Evolutionary conservation across 2,888 invertebrate species (phyloP).

Genomic region (Clostera curtula): DNA sequence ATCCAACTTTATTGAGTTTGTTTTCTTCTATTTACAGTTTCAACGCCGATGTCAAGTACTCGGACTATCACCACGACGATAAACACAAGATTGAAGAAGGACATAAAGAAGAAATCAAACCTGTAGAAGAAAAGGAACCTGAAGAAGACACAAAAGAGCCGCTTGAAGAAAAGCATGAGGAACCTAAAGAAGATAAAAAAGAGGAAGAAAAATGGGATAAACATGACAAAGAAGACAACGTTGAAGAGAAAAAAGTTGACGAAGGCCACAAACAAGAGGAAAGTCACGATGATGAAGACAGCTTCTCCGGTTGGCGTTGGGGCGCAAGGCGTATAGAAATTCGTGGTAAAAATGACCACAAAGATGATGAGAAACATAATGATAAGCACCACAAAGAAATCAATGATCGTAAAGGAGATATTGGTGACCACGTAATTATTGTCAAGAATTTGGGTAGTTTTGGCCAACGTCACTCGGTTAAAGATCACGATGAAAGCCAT

Average conservation of each 20-base stretch:
- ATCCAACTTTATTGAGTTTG: too few species aligned
- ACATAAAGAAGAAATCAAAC: constrained; percentile 5
- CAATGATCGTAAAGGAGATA: constrained; percentile 1
- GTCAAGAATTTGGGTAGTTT: constrained; percentile 1
- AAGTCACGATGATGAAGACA: constrained; percentile 5
- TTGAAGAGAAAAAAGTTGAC: constrained; percentile 5
- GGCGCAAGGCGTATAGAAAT: constrained; percentile 11
- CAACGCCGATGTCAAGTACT: constrained; percentile 28
- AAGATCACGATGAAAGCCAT: constrained; percentile 12
- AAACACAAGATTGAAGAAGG: constrained; percentile 1
- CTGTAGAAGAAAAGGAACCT: constrained; percentile 6
- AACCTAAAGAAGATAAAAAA: constrained; percentile 5
- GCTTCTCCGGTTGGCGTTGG: too few species aligned
- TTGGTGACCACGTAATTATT: not conserved
- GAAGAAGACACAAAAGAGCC: too few species aligned
- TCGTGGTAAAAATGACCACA: constrained; percentile 3
- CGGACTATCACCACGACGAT: constrained; percentile 20
- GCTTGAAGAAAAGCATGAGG: too few species aligned
- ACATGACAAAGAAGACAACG: not conserved
- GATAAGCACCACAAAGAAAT: constrained; percentile 8
- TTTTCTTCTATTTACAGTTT: constrained; percentile 19
- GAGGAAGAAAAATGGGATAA: constrained; percentile 6
- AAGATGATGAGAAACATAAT: constrained; percentile 6
- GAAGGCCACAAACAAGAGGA: constrained; percentile 5
- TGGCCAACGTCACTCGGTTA: too few species aligned